Percentiles rank a stretch among this genome's conserved stretches.
Evolutionary conservation across 1,140 invertebrate genomes (phyloP).

Genomic region (Drosophila bocqueti): DNA sequence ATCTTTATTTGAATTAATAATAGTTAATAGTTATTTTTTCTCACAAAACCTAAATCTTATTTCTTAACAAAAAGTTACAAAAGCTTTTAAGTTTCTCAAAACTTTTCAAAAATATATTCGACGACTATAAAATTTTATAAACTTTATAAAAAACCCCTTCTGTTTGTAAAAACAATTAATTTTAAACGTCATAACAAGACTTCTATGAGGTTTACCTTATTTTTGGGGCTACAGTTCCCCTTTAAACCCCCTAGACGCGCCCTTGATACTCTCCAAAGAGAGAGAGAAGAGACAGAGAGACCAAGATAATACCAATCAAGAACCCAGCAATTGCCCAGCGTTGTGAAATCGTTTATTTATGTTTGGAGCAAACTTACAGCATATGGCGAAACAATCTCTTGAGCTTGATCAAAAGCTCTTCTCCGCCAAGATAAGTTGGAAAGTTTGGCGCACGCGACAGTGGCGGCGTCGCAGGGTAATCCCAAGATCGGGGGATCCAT

Average conservation of each 20-base stretch:
- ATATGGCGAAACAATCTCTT: slow-evolving; percentile 35
- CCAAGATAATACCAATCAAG: slow-evolving; percentile 24
- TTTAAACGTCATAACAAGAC: no score
- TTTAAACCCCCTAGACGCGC: neutral
- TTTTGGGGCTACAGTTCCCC: neutral
- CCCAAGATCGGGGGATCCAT: neutral
- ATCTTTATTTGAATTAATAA: no score
- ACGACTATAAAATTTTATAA: neutral
- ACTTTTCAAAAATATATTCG: no score
- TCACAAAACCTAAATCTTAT: no score
- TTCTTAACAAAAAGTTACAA: no score
- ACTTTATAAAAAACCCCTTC: neutral
- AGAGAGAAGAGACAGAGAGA: slow-evolving; percentile 9
- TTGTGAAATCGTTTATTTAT: slow-evolving; percentile 68
- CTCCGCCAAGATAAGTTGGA: neutral
- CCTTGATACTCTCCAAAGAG: neutral
- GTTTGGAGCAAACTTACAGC: slow-evolving; percentile 32
- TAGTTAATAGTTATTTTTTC: no score
- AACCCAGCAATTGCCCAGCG: slow-evolving; percentile 45
- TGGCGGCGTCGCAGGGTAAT: slow-evolving; percentile 3
- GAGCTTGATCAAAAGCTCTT: slow-evolving; percentile 9
- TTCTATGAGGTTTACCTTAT: neutral
- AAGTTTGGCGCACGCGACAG: neutral
- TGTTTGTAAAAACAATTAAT: neutral
- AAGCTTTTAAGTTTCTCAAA: no score